A percentile compares a stretch with the other conserved stretches of the same genome.
These are phyloP conservation scores for Dermatemys mawii DNA, from an alignment of 2,113 vertebrate genomes.

Conservation along the genomic window DNA sequence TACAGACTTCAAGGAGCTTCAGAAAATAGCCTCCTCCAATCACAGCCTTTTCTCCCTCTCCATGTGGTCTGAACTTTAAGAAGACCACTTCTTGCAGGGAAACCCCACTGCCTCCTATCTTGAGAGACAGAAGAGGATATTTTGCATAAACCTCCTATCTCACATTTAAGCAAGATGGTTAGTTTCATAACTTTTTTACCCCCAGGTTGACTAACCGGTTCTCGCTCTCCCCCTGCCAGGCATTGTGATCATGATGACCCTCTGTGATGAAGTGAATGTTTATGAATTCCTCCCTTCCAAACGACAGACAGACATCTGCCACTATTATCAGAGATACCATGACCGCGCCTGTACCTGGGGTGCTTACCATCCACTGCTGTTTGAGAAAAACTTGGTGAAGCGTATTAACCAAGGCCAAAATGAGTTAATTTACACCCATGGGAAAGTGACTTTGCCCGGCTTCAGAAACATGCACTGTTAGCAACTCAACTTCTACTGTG, in stretches of 20 bases:
- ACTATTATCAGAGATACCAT: conserved; percentile 78
- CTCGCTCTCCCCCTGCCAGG: conserved; percentile 60
- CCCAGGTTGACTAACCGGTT: background rate
- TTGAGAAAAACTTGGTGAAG: conserved; percentile 85
- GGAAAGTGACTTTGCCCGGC: conserved; percentile 80
- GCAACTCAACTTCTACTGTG: background rate
- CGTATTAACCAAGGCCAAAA: conserved; percentile 78
- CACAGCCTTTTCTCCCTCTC: background rate
- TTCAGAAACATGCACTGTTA: conserved; percentile 71
- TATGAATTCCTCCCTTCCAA: conserved; percentile 85
- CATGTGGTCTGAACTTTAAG: fast-evolving
- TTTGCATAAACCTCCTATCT: background rate
- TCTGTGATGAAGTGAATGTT: conserved; percentile 81
- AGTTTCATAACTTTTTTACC: fast-evolving
- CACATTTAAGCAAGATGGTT: background rate
- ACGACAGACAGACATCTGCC: conserved; percentile 79
- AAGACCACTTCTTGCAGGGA: background rate
- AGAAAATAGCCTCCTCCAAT: fast-evolving
- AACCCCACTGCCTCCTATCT: background rate
- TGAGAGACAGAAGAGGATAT: background rate
- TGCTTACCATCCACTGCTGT: conserved; percentile 83
- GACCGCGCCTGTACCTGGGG: conserved; percentile 83
- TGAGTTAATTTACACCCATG: conserved; percentile 72
- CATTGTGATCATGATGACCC: conserved; percentile 82
- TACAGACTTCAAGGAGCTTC: background rate